Conservation (phyloP, 2,888 invertebrate genomes). For the Oegoconia quadripuncta region DNA sequence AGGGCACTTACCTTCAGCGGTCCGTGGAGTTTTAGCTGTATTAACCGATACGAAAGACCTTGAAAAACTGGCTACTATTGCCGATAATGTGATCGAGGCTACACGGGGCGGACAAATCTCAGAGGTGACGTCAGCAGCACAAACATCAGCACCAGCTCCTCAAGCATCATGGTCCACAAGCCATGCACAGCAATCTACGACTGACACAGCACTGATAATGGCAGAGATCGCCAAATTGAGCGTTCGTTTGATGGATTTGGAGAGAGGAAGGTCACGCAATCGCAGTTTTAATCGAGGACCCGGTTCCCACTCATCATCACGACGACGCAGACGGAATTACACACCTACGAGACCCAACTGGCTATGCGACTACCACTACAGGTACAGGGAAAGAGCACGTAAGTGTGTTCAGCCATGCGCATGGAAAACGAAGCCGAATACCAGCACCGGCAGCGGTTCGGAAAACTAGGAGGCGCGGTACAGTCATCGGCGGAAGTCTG, state of each 20-base stretch:
- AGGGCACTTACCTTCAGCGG: background rate
- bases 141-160: background rate
- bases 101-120: background rate
- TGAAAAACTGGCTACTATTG: background rate
- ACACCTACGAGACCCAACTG: background rate
- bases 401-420: conserved; percentile 11
- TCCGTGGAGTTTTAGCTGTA: background rate
- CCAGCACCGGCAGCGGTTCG: too few relatives aligned
- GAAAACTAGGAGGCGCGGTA: conserved; percentile 17
- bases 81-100: conserved; percentile 1
- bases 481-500: conserved; percentile 16
- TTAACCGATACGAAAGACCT: background rate
- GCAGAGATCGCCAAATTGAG: conserved; percentile 1
- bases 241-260: background rate
- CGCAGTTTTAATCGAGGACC: background rate
- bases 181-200: too few relatives aligned
- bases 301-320: background rate
- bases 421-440: conserved; percentile 10
- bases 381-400: background rate
- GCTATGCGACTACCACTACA: background rate
- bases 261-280: background rate
- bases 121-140: too few relatives aligned
- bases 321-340: background rate
- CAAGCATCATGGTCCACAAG: too few relatives aligned
- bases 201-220: background rate